Evolutionary conservation across 64 coral and sea anemone species (phyloP).

Genomic region (Orbicella faveolata): DNA sequence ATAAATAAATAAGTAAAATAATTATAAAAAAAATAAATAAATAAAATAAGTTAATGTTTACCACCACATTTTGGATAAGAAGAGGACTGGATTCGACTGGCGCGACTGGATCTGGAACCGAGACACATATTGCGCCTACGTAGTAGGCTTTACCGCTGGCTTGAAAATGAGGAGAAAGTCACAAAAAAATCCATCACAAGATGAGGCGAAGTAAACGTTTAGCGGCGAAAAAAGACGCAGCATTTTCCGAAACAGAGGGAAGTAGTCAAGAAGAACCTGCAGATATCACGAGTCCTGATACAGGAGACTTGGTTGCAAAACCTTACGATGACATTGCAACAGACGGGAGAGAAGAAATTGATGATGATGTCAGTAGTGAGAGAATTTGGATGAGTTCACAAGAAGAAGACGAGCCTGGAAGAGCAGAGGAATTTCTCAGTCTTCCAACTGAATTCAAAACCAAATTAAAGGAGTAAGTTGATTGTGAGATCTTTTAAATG

Average conservation of each 20-base stretch:
- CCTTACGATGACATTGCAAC: background rate
- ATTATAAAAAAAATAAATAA: too few relatives aligned
- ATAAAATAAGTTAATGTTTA: too few relatives aligned
- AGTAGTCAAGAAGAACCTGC: conserved; percentile 19
- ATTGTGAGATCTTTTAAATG: background rate
- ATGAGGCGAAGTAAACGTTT: conserved; percentile 29
- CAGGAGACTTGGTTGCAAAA: background rate
- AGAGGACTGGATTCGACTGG: too few relatives aligned
- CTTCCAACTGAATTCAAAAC: conserved; percentile 11
- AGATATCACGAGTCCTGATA: background rate
- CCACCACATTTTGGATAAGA: too few relatives aligned
- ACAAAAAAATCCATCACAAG: background rate
- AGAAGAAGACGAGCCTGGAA: background rate
- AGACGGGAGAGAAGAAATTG: background rate
- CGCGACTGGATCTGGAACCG: too few relatives aligned
- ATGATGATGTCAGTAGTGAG: background rate
- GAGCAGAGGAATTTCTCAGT: conserved; percentile 44
- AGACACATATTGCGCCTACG: background rate
- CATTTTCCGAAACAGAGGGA: conserved; percentile 18
- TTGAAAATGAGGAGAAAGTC: too few relatives aligned
- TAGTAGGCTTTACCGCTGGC: background rate
- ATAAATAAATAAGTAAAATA: too few relatives aligned
- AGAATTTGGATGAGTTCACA: conserved; percentile 12
- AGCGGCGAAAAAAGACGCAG: background rate
- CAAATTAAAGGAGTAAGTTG: conserved; percentile 10